Base-by-base conservation (phyloP, 2,797 vertebrate genomes). In the Micrastur ruficollis region DNA sequence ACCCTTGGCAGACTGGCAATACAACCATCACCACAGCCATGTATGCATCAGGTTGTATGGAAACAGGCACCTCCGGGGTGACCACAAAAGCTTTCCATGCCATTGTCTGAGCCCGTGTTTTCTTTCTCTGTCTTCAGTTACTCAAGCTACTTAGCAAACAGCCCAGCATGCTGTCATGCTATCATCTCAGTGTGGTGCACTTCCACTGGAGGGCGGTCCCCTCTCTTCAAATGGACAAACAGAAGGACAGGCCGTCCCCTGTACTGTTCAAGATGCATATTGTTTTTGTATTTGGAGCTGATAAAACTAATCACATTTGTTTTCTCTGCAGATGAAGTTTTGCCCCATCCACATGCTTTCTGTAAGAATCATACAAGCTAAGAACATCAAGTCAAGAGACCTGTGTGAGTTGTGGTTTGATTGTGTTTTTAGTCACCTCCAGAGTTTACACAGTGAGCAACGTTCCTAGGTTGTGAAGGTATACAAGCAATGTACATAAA, bases 341-440 rank as follows among this genome's bases (percentile, higher is more conserved):
- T 98, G 88, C 93, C 98, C 96, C 98, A 98, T 97, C 96, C 98
- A 97, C 97, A 97, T 97, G 86, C 96, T 99, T 79, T 98, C 98
- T 29, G 97, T 99, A 62, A 98, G 97, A 74, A 93, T 99, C 82
- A 95, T 99, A 65, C 95, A 94, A 96, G 99, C 98, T 81, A 97
- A 53, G 62, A 94, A 95, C 52, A 78, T 97, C 83, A 89, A 91
- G 44, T 98, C 97, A 42, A 96, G 65, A 81, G 98, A 98, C 94
- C 92, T 97, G 71, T 81, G 99, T 99, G 97, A 98, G 98, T 97
- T 96, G 80, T 95, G 89, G 47, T 93, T 81, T 94, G 71, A 55
- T 80, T 96, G 59, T 92, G 44, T 46, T 82, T 92, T 94, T 59
- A 83, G 59, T 96, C 81, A 82, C n/a, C 46, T 67, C 26, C 59